Base-by-base conservation (phyloP, 37 sponge, comb jelly and placozoan genomes). In the Crambe crambe region DNA sequence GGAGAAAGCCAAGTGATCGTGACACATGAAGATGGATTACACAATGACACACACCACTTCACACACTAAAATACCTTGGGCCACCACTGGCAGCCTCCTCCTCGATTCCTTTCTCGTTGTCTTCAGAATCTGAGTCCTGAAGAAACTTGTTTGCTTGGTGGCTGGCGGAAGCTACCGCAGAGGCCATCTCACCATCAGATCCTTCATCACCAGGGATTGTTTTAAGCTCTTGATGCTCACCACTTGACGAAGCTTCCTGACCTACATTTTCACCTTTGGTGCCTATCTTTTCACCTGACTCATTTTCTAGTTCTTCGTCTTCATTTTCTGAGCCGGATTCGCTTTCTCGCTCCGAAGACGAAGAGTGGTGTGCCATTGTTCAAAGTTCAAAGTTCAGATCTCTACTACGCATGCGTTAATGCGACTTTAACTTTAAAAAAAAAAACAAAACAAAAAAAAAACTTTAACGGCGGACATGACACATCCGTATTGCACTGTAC, bases 81-180 rank as follows among this genome's bases (percentile, higher is more conserved):
- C 59, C 21, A 12, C 35, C 30, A 5, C 30, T 30, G 27, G 2
- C 37, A 42, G 21, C 2, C n/a, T 42, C 43, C 2, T 58, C 38
- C 22, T 10, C 6, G n/a, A 34, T 59, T 58, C 58, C 75, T 12
- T 58, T 37, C 75, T 75, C 58, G 0, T 57, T 37, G 39, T 75
- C 58, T 5, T 65, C 66, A 10, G 47, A 41, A 27, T 73, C 74
- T 34, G 60, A 32, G 22, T 75, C 75, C 6, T 32, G 43, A 23
- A 75, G 36, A n/a, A 75, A 75, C n/a, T 31, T 51, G 22, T 0
- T 37, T 1, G 59, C 60, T 37, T 75, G 75, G 35, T 36, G 37
- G 59, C 30, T 23, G 32, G 75, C 75, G 12, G 36, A 35, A 34
- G 75, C 75, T 6, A 75, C 59, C 8, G 32, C 60, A 9, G 35